phyloP scores from a whole-genome alignment of 1,140 invertebrate species.

The Chionoecetes opilio region DNA sequence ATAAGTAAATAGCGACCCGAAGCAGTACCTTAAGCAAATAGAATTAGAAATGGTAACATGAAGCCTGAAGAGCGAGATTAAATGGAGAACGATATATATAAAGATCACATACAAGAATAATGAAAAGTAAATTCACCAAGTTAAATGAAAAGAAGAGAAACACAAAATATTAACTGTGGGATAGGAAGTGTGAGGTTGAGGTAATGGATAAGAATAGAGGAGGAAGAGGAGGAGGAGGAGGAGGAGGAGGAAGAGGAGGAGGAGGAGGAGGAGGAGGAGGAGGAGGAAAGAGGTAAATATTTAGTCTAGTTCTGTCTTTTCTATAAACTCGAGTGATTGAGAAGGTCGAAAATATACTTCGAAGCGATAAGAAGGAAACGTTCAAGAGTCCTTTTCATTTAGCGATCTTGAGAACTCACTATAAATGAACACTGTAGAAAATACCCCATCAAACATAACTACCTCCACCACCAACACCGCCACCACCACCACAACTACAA shows the following conservation, averaged over 20 bases:
- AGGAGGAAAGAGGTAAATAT: background rate
- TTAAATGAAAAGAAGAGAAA: background rate
- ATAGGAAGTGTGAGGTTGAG: too few relatives aligned
- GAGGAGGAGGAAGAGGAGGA: background rate
- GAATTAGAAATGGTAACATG: too few relatives aligned
- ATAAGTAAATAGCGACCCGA: too few relatives aligned
- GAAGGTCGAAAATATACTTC: background rate
- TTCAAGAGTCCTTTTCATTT: too few relatives aligned
- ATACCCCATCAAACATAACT: too few relatives aligned
- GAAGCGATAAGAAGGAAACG: too few relatives aligned
- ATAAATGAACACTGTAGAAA: too few relatives aligned
- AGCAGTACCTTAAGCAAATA: too few relatives aligned
- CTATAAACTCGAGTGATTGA: background rate
- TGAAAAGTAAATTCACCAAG: background rate
- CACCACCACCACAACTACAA: too few relatives aligned
- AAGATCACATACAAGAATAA: background rate
- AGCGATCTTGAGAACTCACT: too few relatives aligned
- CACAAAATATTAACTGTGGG: background rate
- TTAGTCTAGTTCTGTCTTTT: conserved; percentile 7
- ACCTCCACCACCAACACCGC: too few relatives aligned
- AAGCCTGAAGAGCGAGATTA: background rate
- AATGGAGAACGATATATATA: background rate
- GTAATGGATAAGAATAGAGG: background rate
- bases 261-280: background rate
- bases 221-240: background rate